These are phyloP conservation scores for Spodoptera littoralis DNA, from an alignment of 2,888 invertebrate genomes.

Conservation along the genomic window DNA sequence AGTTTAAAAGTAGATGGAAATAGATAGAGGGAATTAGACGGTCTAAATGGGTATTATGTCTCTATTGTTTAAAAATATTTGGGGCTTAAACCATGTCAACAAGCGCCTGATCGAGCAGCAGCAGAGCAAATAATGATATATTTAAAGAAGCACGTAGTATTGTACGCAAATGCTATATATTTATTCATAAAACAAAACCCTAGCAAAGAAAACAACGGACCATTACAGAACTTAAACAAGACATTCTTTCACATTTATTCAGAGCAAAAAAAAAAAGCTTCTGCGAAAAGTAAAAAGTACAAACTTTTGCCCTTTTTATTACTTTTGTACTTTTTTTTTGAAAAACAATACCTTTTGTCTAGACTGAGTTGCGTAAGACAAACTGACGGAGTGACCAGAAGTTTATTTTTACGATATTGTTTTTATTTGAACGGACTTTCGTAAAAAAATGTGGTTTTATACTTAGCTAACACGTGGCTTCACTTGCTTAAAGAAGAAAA, in stretches of 20 bases:
- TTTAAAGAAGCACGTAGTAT: too few species aligned
- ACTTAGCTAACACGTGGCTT: too few species aligned
- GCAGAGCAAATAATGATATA: too few species aligned
- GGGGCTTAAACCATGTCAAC: too few species aligned
- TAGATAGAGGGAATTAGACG: too few species aligned
- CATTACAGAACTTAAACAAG: conserved; percentile 24
- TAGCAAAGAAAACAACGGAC: conserved; percentile 20
- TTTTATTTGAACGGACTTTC: conserved; percentile 2
- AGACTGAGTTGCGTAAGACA: conserved; percentile 31
- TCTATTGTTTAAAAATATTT: too few species aligned
- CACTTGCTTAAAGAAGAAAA: too few species aligned
- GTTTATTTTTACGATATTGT: conserved; percentile 19
- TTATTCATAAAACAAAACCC: background rate
- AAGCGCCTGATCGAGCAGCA: too few species aligned
- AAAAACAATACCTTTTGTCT: conserved; percentile 48
- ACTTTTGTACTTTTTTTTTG: conserved; percentile 15
- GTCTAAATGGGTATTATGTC: too few species aligned
- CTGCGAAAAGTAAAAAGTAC: conserved; percentile 23
- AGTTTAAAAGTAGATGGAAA: too few species aligned
- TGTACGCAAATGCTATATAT: background rate
- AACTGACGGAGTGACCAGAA: conserved; percentile 32
- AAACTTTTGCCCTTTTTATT: conserved; percentile 20
- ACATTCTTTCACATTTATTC: conserved; percentile 16
- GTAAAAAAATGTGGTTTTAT: background rate
- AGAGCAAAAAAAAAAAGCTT: conserved; percentile 9